Conservation (phyloP, 2,888 invertebrate species). For the Sarcophaga subvicina region DNA sequence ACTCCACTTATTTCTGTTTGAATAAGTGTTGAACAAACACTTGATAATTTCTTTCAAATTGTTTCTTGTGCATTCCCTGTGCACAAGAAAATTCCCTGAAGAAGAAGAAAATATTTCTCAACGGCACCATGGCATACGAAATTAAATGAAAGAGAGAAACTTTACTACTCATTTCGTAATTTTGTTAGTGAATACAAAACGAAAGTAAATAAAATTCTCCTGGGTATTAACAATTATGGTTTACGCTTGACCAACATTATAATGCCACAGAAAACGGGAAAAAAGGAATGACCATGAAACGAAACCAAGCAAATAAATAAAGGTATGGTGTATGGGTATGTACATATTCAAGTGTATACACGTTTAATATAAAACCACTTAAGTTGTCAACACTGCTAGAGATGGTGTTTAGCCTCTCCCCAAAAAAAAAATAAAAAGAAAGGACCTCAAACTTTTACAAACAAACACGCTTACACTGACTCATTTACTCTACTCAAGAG, state of each 20-base stretch:
- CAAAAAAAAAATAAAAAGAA: not conserved
- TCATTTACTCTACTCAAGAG: not conserved
- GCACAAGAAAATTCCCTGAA: not conserved
- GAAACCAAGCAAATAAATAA: not conserved
- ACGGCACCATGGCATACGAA: not conserved
- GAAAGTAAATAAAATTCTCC: slow-evolving; percentile 54
- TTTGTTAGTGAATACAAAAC: slow-evolving; percentile 19
- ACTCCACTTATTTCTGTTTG: not conserved
- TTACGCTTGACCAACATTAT: slow-evolving; percentile 63
- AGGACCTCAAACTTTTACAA: not conserved
- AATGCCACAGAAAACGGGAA: not conserved
- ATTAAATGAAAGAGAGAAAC: slow-evolving; percentile 36
- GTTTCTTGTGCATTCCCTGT: slow-evolving; percentile 16
- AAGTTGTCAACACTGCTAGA: slow-evolving; percentile 66
- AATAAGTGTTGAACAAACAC: slow-evolving; percentile 60
- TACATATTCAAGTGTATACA: slow-evolving; percentile 8
- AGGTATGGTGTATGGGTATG: not conserved
- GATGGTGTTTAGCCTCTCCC: slow-evolving; percentile 32
- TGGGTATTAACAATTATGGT: slow-evolving; percentile 69
- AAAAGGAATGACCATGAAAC: not conserved
- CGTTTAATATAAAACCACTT: slow-evolving; percentile 67
- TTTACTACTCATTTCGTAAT: slow-evolving; percentile 57
- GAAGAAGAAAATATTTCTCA: not conserved
- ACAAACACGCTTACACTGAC: slow-evolving; percentile 22
- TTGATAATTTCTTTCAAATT: slow-evolving; percentile 57